A percentile compares a stretch with the other conserved stretches of the same genome.
These are phyloP conservation scores for Labia minor DNA, from an alignment of 2,888 invertebrate species.

Conservation along the genomic window DNA sequence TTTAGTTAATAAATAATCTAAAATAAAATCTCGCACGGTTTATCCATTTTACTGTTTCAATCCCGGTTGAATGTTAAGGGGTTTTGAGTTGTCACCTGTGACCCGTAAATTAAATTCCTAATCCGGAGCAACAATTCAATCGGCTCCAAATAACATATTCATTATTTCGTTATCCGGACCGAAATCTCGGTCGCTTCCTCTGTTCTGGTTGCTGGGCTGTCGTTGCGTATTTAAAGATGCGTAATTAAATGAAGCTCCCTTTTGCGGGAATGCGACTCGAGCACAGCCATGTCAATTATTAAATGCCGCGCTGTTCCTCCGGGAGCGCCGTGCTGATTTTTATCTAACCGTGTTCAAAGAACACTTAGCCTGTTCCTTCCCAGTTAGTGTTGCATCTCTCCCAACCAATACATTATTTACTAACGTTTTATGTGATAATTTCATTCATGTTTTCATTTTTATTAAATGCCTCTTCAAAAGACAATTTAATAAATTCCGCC, in stretches of 20 bases:
- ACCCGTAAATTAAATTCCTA: no score
- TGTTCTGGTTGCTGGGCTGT: not conserved
- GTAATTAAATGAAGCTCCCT: not conserved
- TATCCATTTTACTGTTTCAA: no score
- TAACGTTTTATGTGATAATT: not conserved
- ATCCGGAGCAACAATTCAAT: no score
- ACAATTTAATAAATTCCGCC: not conserved
- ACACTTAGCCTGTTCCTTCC: no score
- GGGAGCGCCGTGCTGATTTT: not conserved
- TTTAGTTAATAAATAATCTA: no score
- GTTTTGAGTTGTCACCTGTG: no score
- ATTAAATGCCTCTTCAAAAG: not conserved
- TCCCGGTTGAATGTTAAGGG: no score
- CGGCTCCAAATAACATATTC: not conserved
- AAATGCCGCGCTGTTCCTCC: not conserved
- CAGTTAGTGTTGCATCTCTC: no score
- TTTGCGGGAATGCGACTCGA: not conserved
- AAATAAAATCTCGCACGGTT: no score
- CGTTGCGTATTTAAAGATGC: not conserved
- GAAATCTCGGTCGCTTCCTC: not conserved
- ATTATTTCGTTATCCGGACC: not conserved
- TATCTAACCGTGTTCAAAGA: not conserved
- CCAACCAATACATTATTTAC: not conserved
- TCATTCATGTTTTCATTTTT: not conserved
- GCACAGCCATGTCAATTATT: not conserved